Evolutionary conservation across 2,888 invertebrate genomes (phyloP), one percentile per base, ranked within the genome.

Genomic region (Eupithecia tripunctaria): DNA sequence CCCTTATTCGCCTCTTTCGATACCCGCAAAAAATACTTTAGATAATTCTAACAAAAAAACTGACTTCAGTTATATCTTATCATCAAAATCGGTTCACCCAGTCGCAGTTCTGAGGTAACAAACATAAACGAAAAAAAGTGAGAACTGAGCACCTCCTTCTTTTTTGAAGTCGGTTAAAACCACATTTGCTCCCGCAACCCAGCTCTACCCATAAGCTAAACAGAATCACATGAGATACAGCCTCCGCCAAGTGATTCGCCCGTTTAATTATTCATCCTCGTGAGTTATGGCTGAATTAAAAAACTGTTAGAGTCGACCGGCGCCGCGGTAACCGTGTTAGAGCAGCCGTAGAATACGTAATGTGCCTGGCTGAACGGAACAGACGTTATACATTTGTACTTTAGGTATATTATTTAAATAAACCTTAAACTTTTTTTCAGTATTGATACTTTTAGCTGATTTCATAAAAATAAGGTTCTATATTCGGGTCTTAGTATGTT

Each of bases 261-360:
- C 91, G 88, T 90, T 95, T 94, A 94, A 95, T 95, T 95, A 95
- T 95, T 94, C 94, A 94, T 93, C 88, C 88, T 85, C 88, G 88
- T 94, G 94, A 95, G 94, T 95, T 95, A 95, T 95, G 94, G 94
- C 91, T 93, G 93, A 94, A 95, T 95, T 94, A 95, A 94, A 95
- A 95, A 94, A 94, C 94, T 94, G 94, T 94, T 94, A 94, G 93
- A 93, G 92, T 91, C 90, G 90, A 90, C 89, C 89, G 91, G 90
- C 43, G 43, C 43, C 91, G 90, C 84, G 78, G 90, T 94, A 94
- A 94, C 94, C 91, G 88, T 92, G 91, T 94, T 94, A 94, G 89
- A 88, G 86, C 86, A 91, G 86, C 89, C 91, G 90, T 92, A 90
- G 89, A 93, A 93, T 93, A 89, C 89, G 84, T 91, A 92, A 93